Base-by-base conservation (phyloP, 2,113 vertebrate genomes). In the Nerophis lumbriciformis region DNA sequence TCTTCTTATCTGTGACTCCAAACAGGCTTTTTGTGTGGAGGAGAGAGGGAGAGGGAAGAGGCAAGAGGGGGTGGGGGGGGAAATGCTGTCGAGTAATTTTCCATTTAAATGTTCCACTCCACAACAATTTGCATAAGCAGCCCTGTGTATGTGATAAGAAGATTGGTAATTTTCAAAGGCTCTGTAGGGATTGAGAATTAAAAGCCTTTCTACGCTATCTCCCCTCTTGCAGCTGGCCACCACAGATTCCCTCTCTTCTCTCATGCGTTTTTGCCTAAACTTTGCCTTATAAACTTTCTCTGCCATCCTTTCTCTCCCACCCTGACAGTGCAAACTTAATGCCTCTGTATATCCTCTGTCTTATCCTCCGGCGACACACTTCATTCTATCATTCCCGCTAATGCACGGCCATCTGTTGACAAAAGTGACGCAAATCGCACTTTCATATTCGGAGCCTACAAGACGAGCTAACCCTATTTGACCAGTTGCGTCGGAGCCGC, bases 121-220 rank as follows among this genome's bases (percentile, higher is more conserved):
- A 91, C 90, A 92, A 92, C 91, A 91, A 92, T 91, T 91, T 92
- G 90, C 91, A 92, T 92, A 92, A 91, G 90, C 90, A 92, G 91
- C 85, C 89, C 88, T 86, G 89, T 84, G 89, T 90, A 87, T 90
- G 89, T 92, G 91, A 92, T 92, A 92, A 92, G 91, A 92, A 91
- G 91, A 92, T 92, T 92, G 91, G 91, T 92, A 91, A 92, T 92
- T 92, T 92, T 92, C 91, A 92, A 92, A 92, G 91, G 86, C 91
- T 92, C 90, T 90, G 89, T 89, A 84, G 91, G 91, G 90, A 92
- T 91, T 91, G 91, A 90, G 91, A 92, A 91, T 92, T 91, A 92
- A 92, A 92, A 91, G 91, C 88, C 89, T 90, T 90, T 85, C 88
- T 88, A 76, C 76, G 76, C 90, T 92, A 92, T 92, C 91, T 92